Evolutionary conservation across 23 tunicate genomes (phyloP).

Genomic region (Clavelina lepadiformis): DNA sequence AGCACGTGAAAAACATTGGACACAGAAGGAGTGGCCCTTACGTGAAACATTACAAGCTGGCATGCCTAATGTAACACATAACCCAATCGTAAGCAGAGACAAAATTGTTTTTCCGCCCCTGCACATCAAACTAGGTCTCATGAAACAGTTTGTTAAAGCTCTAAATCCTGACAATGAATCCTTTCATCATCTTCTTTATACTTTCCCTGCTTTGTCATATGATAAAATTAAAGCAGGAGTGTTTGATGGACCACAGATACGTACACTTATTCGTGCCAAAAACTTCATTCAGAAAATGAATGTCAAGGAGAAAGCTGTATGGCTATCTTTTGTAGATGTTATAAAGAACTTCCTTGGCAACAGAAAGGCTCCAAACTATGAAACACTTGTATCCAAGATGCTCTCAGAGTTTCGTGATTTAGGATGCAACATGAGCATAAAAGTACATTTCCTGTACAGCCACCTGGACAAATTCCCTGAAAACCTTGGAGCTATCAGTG

Average conservation of each 20-base stretch:
- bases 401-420: too few relatives aligned
- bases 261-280: constrained; percentile 8
- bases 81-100: constrained; percentile 16
- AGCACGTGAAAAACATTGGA: too few relatives aligned
- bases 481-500: constrained; percentile 3
- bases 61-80: constrained; percentile 14
- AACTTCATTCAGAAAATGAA: constrained; percentile 16
- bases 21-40: too few relatives aligned
- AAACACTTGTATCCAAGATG: constrained; percentile 12
- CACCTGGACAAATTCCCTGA: constrained; percentile 8
- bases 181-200: constrained; percentile 6
- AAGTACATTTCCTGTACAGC: constrained; percentile 13
- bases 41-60: constrained; percentile 24
- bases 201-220: constrained; percentile 6
- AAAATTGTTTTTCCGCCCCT: constrained; percentile 16
- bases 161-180: constrained; percentile 10
- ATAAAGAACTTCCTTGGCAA: constrained; percentile 15
- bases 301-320: constrained; percentile 20
- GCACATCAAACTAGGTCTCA: constrained; percentile 1
- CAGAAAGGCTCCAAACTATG: constrained; percentile 16
- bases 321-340: constrained; percentile 20
- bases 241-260: constrained; percentile 23
- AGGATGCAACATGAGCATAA: constrained; percentile 19
- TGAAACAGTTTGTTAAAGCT: constrained; percentile 14
- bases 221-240: constrained; percentile 23